Evolutionary conservation across 2,113 vertebrate species (phyloP).

Genomic region (Potamarius usumacintae): DNA sequence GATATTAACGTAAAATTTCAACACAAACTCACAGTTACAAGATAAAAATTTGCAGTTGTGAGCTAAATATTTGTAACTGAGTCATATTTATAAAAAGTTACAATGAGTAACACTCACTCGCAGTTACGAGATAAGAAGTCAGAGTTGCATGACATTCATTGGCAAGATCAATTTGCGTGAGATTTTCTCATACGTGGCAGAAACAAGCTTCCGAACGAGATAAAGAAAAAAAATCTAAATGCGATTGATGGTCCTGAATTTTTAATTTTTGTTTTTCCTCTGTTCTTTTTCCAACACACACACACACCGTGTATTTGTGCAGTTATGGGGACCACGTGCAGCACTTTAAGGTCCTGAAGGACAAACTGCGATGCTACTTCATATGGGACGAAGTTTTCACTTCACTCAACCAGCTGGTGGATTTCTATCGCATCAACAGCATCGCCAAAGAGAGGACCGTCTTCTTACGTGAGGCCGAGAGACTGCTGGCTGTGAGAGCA

Average conservation of each 20-base stretch:
- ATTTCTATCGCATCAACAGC: conserved; percentile 86
- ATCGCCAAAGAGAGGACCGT: conserved; percentile 83
- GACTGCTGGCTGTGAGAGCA: conserved; percentile 59
- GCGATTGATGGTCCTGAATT: too few species aligned
- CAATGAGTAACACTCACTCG: neutral
- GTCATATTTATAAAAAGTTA: neutral
- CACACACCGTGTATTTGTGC: neutral
- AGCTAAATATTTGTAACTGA: neutral
- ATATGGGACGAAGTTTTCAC: conserved; percentile 92
- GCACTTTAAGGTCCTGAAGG: conserved; percentile 92
- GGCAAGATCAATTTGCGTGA: too few species aligned
- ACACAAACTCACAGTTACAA: neutral
- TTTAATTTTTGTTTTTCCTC: neutral
- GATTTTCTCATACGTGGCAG: neutral
- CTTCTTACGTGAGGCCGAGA: conserved; percentile 80
- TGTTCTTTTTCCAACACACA: neutral
- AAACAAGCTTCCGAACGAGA: neutral
- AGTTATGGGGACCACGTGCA: conserved; percentile 89
- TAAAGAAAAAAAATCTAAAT: neutral
- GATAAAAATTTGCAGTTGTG: neutral
- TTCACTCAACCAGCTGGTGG: conserved; percentile 91
- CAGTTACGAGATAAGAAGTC: neutral
- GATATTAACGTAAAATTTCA: neutral
- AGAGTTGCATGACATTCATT: too few species aligned
- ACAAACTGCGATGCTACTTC: conserved; percentile 83